These are phyloP conservation scores for Hyposoter dolosus DNA, from an alignment of 2,888 invertebrate genomes.

Conservation along the genomic window DNA sequence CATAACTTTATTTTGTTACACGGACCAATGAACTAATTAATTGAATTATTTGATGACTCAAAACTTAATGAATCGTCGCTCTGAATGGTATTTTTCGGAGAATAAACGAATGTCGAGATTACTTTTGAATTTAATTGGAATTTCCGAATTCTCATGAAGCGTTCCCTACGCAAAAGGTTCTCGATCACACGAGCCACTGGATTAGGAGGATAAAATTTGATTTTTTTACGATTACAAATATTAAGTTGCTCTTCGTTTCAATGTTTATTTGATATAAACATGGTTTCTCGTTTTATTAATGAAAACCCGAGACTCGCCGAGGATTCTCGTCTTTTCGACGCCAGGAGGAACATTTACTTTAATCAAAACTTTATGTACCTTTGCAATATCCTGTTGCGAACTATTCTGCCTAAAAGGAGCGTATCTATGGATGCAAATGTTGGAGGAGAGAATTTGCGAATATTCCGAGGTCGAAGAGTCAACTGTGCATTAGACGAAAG, in stretches of 20 bases:
- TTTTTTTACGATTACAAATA: not conserved
- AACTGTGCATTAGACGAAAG: slow-evolving; percentile 42
- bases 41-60: not conserved
- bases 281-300: not conserved
- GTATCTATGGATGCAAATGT: slow-evolving; percentile 28
- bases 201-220: not conserved
- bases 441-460: slow-evolving; percentile 24
- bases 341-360: not conserved
- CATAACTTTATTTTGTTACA: not conserved
- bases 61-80: not conserved
- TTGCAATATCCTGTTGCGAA: slow-evolving; percentile 20
- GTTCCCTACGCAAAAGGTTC: not conserved
- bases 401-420: not conserved
- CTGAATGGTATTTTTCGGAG: not conserved
- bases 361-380: slow-evolving; percentile 30
- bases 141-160: not conserved
- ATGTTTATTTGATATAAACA: not conserved
- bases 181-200: not conserved
- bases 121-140: not conserved
- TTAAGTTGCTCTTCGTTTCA: not conserved
- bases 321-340: not conserved
- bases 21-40: not conserved
- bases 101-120: not conserved
- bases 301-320: too few species aligned
- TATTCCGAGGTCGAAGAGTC: slow-evolving; percentile 41